phyloP scores from a whole-genome alignment of 2,113 vertebrate genomes.

The Rousettus leschenaultii region DNA sequence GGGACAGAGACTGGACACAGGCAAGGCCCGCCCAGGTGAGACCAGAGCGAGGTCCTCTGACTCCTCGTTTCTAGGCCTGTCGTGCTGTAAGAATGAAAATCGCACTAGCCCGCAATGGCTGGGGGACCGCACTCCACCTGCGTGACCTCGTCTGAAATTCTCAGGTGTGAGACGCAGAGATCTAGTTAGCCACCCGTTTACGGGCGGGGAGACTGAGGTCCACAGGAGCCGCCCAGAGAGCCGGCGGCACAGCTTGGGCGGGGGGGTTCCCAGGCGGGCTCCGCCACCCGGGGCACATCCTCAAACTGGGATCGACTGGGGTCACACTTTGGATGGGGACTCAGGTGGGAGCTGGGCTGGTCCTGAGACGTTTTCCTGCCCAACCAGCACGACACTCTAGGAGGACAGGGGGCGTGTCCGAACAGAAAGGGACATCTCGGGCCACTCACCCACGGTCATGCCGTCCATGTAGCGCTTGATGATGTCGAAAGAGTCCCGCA shows the following conservation, averaged over 20 bases:
- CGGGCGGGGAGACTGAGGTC: not conserved
- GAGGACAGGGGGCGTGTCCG: accelerated
- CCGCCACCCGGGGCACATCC: too few species aligned
- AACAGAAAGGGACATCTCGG: accelerated
- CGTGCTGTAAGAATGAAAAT: not conserved
- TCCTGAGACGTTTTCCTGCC: not conserved
- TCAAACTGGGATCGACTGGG: accelerated
- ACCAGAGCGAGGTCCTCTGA: not conserved
- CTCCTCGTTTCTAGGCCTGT: too few species aligned
- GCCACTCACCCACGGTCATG: slow-evolving; percentile 93
- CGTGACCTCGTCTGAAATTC: not conserved
- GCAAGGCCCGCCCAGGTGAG: not conserved
- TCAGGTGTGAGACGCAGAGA: accelerated
- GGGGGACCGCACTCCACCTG: accelerated
- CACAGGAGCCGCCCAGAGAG: accelerated
- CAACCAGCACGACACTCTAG: accelerated
- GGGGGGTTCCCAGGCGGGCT: not conserved
- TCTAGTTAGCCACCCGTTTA: not conserved
- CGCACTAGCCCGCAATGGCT: accelerated
- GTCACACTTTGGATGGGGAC: not conserved
- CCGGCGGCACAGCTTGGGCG: accelerated
- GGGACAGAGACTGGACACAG: too few species aligned
- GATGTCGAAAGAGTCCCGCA: slow-evolving; percentile 94
- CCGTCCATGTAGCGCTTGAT: slow-evolving; percentile 92
- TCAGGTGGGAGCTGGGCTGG: accelerated